Evolutionary conservation across 2,888 invertebrate genomes (phyloP), one percentile per base, ranked within the genome.

Genomic region (Troides helena): DNA sequence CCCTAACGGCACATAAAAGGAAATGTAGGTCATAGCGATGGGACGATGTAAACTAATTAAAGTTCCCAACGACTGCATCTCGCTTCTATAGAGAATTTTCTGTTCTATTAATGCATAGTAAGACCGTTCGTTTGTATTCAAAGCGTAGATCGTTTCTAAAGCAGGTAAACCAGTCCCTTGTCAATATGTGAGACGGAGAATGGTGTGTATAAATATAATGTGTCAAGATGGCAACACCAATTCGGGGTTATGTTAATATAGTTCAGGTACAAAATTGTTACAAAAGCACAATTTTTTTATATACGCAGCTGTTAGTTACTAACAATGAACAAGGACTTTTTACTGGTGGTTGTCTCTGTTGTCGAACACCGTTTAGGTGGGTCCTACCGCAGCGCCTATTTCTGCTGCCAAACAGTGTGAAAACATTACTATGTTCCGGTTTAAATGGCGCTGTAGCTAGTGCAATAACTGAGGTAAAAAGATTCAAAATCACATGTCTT

Each of bases 111-210:
- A 81, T 82, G 85, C 85, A 86, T 85, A 86, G 86, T 88, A 84
- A 80, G 79, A 79, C 80, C 25, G 25, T 62, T 80, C 82, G 74
- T 78, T 79, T 71, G 57, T 25, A 74, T 71, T 76, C 75, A 78
- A 74, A 75, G 73, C 73, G 74, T 77, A 77, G 75, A 78, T 73
- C 80, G 79, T 85, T 87, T 86, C 84, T 84, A 85, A 80, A 86
- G 88, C 90, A 90, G 91, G 90, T 90, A 90, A 77, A 81, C 36
- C 78, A 81, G 82, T 86, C 88, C 89, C 88, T 85, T 82, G 85
- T 89, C 88, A 88, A 82, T 60, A 17, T 65, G 57, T 57, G 30
- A 81, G 78, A 80, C 43, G 69, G 70, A 63, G 70, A 68, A 61
- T 73, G 66, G 72, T 88, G 88, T 88, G 89, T 86, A 80, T 80